Evolutionary conservation across 2,797 vertebrate genomes (phyloP), one percentile per base, ranked within the genome.

Genomic region (Poeciliopsis presidionis): DNA sequence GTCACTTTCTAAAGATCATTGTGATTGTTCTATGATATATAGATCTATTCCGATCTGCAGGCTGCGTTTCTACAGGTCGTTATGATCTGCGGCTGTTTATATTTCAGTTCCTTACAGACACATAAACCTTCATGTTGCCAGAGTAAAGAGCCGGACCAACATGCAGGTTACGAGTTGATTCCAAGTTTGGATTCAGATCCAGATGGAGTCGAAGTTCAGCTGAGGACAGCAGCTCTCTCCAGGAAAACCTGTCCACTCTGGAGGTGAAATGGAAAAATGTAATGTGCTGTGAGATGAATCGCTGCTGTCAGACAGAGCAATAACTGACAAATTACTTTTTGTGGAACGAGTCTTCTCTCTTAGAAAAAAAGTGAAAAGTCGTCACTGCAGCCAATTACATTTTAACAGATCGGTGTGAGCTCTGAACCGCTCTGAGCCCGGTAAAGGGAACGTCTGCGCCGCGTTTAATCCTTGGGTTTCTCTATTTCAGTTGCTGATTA

Each of bases 251-350:
- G 75, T 83, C 74, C 65, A 73, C 79, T 83, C 76, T 81, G 45
- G 74, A 57, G 81, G 53, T 73, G 77, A 81, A 84, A 83, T 81
- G 8, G 73, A 78, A 83, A 81, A 75, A 78, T 71, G 61, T 65
- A 78, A 84, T 80, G 77, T 75, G 77, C 73, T 80, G 45, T 33
- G 74, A 81, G 81, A 82, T 85, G 75, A 87, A 84, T 87, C 84
- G 49, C 61, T 73, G 11, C 67, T 82, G 76, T 72, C 80, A 81
- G 81, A 88, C 69, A 79, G 72, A 81, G 84, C 72, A 86, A 72
- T 83, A 80, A 82, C 72, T 83, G 72, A 73, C 74, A 81, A 74
- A 89, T 84, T 6, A 74, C 74, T 77, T 86, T 84, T 73, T 61
- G 72, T 79, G 74, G 74, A 85, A 81, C 73, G 77, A 85, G 61